These are phyloP conservation scores for Chauna torquata DNA, from an alignment of 2,113 vertebrate genomes.

Conservation along the genomic window DNA sequence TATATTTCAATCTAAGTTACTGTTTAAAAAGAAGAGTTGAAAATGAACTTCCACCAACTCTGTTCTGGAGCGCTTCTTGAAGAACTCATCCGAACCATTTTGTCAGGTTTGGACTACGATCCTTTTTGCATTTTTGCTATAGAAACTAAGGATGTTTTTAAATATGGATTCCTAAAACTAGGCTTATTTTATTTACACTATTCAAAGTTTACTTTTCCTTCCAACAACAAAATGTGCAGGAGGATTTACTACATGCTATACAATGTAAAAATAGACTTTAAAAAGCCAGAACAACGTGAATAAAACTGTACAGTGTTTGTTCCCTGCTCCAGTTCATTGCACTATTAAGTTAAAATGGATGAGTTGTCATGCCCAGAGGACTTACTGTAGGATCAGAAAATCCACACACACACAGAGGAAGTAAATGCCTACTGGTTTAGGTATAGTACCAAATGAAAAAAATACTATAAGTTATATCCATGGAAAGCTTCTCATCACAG, in stretches of 20 bases:
- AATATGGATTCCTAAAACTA: slow-evolving; percentile 20
- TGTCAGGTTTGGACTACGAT: neutral
- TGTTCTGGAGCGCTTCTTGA: neutral
- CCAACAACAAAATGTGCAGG: slow-evolving; percentile 43
- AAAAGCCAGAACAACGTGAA: slow-evolving; percentile 51
- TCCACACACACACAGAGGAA: slow-evolving; percentile 37
- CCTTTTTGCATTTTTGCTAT: neutral
- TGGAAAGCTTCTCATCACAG: slow-evolving; percentile 18
- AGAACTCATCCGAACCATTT: slow-evolving; percentile 17
- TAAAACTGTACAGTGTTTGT: slow-evolving; percentile 63
- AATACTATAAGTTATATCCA: slow-evolving; percentile 36
- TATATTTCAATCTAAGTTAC: neutral
- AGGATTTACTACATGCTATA: slow-evolving; percentile 62
- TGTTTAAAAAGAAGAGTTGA: neutral
- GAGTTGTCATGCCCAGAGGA: slow-evolving; percentile 63
- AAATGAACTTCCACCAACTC: neutral
- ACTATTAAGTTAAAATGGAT: slow-evolving; percentile 46
- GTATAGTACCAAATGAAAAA: neutral
- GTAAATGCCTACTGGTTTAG: slow-evolving; percentile 48
- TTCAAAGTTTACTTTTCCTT: slow-evolving; percentile 26
- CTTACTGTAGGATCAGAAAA: slow-evolving; percentile 56
- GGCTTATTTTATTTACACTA: slow-evolving; percentile 58
- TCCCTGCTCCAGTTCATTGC: slow-evolving; percentile 65
- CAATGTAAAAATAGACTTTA: slow-evolving; percentile 65
- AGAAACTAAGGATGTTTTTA: slow-evolving; percentile 41